A percentile compares a stretch with the other conserved stretches of the same genome.
These are phyloP conservation scores for Mizuhopecten yessoensis DNA, from an alignment of 1,140 invertebrate genomes.

Conservation along the genomic window DNA sequence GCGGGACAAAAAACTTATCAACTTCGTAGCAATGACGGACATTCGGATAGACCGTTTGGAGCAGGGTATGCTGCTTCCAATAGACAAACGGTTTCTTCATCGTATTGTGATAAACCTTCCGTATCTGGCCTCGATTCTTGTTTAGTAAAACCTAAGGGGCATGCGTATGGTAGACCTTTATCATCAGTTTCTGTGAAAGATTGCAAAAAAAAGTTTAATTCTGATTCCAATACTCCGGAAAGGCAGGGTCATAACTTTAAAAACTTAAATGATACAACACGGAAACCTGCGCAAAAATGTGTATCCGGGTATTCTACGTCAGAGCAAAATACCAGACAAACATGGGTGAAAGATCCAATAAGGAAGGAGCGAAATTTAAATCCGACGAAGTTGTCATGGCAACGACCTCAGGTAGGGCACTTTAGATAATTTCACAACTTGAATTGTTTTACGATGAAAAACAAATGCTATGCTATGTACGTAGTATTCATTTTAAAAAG, in stretches of 20 bases:
- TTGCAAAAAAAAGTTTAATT: not conserved
- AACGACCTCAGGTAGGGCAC: not conserved
- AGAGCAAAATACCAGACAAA: not conserved
- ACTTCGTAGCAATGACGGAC: not conserved
- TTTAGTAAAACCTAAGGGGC: not conserved
- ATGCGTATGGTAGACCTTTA: not conserved
- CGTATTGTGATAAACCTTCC: not conserved
- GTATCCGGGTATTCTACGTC: not conserved
- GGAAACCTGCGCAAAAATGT: not conserved
- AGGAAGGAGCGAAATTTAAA: not conserved
- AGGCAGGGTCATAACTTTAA: not conserved
- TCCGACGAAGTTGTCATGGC: not conserved
- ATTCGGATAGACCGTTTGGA: not conserved
- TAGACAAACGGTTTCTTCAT: not conserved
- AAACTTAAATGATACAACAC: too few relatives aligned
- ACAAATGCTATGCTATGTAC: too few relatives aligned
- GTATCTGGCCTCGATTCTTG: too few relatives aligned
- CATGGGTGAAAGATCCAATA: not conserved
- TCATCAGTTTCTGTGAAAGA: not conserved
- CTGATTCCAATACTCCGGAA: not conserved
- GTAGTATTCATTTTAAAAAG: too few relatives aligned
- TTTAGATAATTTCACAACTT: too few relatives aligned
- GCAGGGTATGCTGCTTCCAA: not conserved
- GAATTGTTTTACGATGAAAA: too few relatives aligned
- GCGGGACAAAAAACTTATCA: not conserved